phyloP scores from a whole-genome alignment of 2,888 invertebrate genomes.

The Priapulus caudatus region DNA sequence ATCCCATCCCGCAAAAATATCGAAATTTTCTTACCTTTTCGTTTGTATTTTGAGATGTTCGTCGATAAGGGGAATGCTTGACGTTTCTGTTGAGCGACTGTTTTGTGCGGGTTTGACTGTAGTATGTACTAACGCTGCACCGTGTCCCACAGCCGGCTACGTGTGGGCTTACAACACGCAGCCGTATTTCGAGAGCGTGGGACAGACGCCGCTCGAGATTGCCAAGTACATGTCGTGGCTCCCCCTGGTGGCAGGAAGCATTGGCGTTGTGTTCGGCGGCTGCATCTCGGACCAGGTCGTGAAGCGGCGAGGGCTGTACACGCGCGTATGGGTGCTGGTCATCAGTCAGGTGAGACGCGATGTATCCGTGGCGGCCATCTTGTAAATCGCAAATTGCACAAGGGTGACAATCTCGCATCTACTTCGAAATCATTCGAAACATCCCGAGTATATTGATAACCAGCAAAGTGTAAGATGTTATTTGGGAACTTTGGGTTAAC shows the following conservation, averaged over 20 bases:
- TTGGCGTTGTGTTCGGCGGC: conserved; percentile 35
- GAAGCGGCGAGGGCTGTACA: conserved; percentile 34
- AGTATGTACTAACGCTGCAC: too few relatives aligned
- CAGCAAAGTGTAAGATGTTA: too few relatives aligned
- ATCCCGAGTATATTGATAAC: too few relatives aligned
- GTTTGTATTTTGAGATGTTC: too few relatives aligned
- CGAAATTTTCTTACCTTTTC: too few relatives aligned
- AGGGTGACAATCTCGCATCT: too few relatives aligned
- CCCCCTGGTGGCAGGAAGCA: conserved; percentile 37
- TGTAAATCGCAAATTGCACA: too few relatives aligned
- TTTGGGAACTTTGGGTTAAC: too few relatives aligned
- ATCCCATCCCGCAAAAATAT: neutral
- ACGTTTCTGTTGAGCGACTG: too few relatives aligned
- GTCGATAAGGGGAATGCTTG: too few relatives aligned
- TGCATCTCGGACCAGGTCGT: conserved; percentile 34
- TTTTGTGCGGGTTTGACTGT: neutral
- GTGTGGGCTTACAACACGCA: conserved; percentile 41
- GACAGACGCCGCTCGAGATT: conserved; percentile 32
- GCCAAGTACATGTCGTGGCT: conserved; percentile 38
- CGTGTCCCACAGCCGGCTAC: conserved; percentile 39
- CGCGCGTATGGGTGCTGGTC: conserved; percentile 34
- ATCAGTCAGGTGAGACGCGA: conserved; percentile 29
- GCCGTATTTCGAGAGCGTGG: conserved; percentile 34
- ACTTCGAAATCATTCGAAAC: too few relatives aligned
- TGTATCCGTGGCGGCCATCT: neutral